These are phyloP conservation scores for Mugil cephalus DNA, from an alignment of 2,113 vertebrate species.

Conservation along the genomic window DNA sequence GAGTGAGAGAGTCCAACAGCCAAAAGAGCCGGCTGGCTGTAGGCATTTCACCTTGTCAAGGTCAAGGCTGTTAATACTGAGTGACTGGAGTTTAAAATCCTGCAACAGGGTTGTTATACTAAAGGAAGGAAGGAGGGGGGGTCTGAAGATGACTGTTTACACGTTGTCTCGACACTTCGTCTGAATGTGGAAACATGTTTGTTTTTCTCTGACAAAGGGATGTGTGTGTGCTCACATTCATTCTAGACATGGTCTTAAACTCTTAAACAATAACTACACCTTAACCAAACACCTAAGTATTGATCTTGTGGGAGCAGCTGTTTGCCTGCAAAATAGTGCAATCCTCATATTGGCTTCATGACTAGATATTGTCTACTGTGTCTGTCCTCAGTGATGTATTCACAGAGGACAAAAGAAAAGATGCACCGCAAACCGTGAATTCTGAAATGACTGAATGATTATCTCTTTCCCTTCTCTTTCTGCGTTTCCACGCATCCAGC, in stretches of 20 bases:
- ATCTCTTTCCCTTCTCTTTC: too few relatives aligned
- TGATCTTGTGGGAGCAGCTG: background rate
- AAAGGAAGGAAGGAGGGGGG: background rate
- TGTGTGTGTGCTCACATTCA: background rate
- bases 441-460: too few relatives aligned
- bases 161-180: background rate
- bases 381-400: too few relatives aligned
- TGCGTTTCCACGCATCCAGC: too few relatives aligned
- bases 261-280: background rate
- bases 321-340: background rate
- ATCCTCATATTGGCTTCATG: background rate
- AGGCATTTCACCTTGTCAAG: slow-evolving; percentile 68
- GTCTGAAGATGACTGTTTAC: slow-evolving; percentile 12
- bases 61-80: slow-evolving; percentile 62
- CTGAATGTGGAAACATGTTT: slow-evolving; percentile 4
- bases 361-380: background rate
- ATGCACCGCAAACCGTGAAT: too few relatives aligned
- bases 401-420: too few relatives aligned
- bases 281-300: background rate
- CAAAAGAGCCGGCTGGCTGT: slow-evolving; percentile 57
- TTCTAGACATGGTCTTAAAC: background rate
- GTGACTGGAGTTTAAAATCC: slow-evolving; percentile 55
- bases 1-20: slow-evolving; percentile 56
- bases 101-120: slow-evolving; percentile 34
- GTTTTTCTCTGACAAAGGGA: background rate